Evolutionary conservation across 2,888 invertebrate species (phyloP), one percentile per base, ranked within the genome.

Genomic region (Magallana nippona): DNA sequence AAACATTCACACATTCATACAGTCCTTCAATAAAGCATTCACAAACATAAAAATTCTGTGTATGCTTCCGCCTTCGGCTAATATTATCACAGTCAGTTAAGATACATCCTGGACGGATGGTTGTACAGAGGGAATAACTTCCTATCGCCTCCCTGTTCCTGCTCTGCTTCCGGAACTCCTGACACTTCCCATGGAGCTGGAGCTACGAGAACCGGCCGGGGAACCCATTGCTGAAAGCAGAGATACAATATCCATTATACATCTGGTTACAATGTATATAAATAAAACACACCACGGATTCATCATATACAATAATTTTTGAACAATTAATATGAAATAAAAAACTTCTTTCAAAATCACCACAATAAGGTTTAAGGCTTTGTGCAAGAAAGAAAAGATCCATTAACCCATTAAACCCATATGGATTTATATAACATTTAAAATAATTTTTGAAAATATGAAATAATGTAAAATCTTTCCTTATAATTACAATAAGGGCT

Each of bases 161-260:
- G 58, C 82, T 32, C 87, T 85, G 82, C 91, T 89, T 13, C 86
- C 82, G n/a, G 85, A 88, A 87, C 91, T 91, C 62, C 89, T 87
- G 13, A 90, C 87, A 86, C 89, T 89, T 82, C 87, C 88, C 88
- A 91, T 87, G 8, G 90, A 90, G 78, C 90, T 89, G 19, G 88
- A 88, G 80, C 90, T 90, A 11, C 89, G 89, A 22, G 89, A 88
- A 85, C 91, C 90, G 19, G 86, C 89, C 17, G 90, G 89, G 10
- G 91, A 89, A 80, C 87, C 87, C 27, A 86, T 89, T 63, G 87
- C 85, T 86, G 78, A 10, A 85, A 83, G 55, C 60, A n/a, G 60
- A 77, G n/a, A 22, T 10, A 78, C 15, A 60, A 57, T 44, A 60
- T 27, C 1, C 8, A 82, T 78, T 10, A 78, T 10, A 32, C 57